Conservation (phyloP, 2,797 vertebrate genomes). For the Bradypus variegatus region DNA sequence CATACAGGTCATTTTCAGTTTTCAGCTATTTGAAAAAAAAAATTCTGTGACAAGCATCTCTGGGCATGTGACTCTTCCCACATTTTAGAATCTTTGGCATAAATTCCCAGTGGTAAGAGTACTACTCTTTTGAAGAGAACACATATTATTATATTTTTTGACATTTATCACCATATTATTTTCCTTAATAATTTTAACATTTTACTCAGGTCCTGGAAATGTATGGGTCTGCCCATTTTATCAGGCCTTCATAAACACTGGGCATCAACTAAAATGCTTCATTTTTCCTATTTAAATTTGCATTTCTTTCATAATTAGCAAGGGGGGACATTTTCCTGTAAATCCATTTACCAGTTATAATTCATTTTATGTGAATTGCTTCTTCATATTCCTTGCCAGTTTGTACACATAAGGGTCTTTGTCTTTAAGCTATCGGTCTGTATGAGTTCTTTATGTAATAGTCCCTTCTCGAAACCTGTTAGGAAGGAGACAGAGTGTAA, state of each 20-base stretch:
- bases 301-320: background rate
- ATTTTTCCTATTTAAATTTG: background rate
- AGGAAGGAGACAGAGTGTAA: background rate
- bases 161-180: background rate
- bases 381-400: background rate
- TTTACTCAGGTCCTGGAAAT: background rate
- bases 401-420: constrained; percentile 1
- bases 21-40: background rate
- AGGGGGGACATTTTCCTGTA: background rate
- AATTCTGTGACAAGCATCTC: background rate
- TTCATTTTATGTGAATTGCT: background rate
- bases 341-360: background rate
- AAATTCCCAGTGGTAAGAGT: background rate
- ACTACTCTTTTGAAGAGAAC: background rate
- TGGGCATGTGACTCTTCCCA: background rate
- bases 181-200: background rate
- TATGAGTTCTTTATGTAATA: background rate
- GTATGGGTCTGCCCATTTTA: no score
- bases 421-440: background rate
- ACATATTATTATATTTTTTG: background rate
- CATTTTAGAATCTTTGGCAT: background rate
- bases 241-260: background rate
- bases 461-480: background rate
- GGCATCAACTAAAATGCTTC: background rate
- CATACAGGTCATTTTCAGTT: background rate